phyloP scores from a whole-genome alignment of 2,113 vertebrate species.

The Ptilonorhynchus violaceus region DNA sequence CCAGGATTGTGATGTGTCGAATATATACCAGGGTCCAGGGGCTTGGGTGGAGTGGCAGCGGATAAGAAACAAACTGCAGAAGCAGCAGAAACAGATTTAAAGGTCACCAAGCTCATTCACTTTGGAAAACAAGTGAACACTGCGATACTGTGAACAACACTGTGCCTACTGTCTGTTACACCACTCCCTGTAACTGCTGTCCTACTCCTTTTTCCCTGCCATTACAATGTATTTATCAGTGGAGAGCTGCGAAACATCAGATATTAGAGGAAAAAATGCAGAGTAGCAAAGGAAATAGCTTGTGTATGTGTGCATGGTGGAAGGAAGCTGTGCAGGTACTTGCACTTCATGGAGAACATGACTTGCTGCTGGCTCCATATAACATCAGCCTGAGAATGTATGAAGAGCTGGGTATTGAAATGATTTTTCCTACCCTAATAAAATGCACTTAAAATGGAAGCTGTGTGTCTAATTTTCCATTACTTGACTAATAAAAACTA shows the following conservation, averaged over 20 bases:
- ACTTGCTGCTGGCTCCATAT: background rate
- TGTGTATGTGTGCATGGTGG: accelerated
- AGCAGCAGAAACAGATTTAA: slow-evolving; percentile 46
- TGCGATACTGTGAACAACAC: slow-evolving; percentile 3
- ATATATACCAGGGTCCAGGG: background rate
- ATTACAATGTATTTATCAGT: background rate
- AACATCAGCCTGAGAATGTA: background rate
- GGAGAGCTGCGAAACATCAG: background rate
- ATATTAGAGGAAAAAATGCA: background rate
- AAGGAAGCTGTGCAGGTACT: background rate
- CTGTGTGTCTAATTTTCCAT: background rate
- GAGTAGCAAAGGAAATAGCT: background rate
- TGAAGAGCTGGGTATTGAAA: background rate
- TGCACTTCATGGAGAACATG: background rate
- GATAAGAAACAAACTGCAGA: slow-evolving; percentile 29
- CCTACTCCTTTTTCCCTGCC: background rate
- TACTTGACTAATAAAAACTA: background rate
- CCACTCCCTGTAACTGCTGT: background rate
- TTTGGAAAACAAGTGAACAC: slow-evolving; percentile 42
- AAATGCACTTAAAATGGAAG: background rate
- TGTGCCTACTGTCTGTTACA: slow-evolving; percentile 31
- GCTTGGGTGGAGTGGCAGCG: background rate
- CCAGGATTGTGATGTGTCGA: background rate
- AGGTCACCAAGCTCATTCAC: slow-evolving; percentile 37
- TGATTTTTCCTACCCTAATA: background rate